Evolutionary conservation across 2,797 vertebrate species (phyloP).

Genomic region (Channa striata): DNA sequence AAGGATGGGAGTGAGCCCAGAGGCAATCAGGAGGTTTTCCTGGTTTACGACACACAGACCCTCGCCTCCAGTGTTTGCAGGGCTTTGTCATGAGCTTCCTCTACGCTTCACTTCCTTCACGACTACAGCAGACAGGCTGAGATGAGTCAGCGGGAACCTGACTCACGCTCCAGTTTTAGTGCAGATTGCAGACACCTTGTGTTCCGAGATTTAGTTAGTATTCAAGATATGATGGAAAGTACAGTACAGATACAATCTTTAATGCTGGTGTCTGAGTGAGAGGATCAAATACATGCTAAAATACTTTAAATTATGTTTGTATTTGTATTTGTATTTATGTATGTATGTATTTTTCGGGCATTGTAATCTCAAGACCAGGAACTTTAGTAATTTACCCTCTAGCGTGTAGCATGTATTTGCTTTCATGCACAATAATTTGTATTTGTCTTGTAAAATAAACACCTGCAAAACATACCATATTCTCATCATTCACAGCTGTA

Average conservation of each 20-base stretch:
- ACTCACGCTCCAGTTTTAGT: constrained; percentile 60
- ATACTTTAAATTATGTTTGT: background rate
- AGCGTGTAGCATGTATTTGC: too few relatives aligned
- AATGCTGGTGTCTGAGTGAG: background rate
- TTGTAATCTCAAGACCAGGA: too few relatives aligned
- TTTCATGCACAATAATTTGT: too few relatives aligned
- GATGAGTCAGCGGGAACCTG: constrained; percentile 73
- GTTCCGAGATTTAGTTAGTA: constrained; percentile 38
- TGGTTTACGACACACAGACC: constrained; percentile 55
- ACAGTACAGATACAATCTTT: constrained; percentile 14
- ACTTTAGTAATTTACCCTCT: background rate
- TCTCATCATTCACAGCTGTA: too few relatives aligned
- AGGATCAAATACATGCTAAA: constrained; percentile 4
- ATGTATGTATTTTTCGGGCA: too few relatives aligned
- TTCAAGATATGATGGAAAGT: constrained; percentile 29
- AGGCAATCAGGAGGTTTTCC: constrained; percentile 61
- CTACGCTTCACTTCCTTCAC: constrained; percentile 63
- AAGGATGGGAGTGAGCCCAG: constrained; percentile 71
- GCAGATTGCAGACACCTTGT: constrained; percentile 60
- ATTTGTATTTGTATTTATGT: too few relatives aligned
- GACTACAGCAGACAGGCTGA: constrained; percentile 58
- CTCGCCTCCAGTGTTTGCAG: constrained; percentile 48
- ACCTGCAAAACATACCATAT: too few relatives aligned
- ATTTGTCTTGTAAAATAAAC: too few relatives aligned
- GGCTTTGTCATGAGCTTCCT: constrained; percentile 72